These are phyloP conservation scores for Chitala chitala DNA, from an alignment of 2,113 vertebrate species.

Conservation along the genomic window DNA sequence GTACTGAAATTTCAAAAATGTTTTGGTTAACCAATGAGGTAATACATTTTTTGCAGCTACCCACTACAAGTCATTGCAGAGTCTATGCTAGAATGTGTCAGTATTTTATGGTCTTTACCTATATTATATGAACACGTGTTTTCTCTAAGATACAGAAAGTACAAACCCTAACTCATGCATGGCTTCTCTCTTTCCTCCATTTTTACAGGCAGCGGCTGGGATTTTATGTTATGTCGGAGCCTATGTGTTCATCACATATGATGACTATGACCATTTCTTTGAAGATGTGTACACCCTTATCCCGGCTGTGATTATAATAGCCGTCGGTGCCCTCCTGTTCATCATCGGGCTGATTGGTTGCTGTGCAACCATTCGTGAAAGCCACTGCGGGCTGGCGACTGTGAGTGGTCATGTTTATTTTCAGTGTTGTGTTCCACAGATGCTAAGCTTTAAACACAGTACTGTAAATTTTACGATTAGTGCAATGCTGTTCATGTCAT, in stretches of 20 bases:
- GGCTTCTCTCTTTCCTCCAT: slow-evolving; percentile 14
- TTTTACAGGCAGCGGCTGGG: slow-evolving; percentile 81
- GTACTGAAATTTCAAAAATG: too few species aligned
- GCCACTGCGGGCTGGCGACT: slow-evolving; percentile 85
- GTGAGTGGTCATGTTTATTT: slow-evolving; percentile 60
- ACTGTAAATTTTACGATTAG: neutral
- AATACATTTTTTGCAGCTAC: too few species aligned
- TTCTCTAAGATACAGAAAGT: too few species aligned
- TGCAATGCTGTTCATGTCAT: neutral
- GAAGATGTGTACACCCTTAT: slow-evolving; percentile 91
- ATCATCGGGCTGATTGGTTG: slow-evolving; percentile 92
- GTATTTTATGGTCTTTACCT: too few species aligned
- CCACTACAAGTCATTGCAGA: too few species aligned
- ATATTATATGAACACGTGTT: too few species aligned
- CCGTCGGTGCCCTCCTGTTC: slow-evolving; percentile 87
- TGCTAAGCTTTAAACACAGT: neutral
- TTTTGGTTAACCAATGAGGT: too few species aligned
- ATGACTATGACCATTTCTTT: slow-evolving; percentile 96
- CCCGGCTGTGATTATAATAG: slow-evolving; percentile 88
- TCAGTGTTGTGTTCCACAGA: neutral
- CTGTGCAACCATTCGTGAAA: slow-evolving; percentile 91
- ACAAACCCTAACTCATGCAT: neutral
- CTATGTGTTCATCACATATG: slow-evolving; percentile 96
- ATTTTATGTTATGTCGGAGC: slow-evolving; percentile 97
- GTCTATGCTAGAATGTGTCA: too few species aligned